These are phyloP conservation scores for Hydractinia symbiolongicarpus DNA, from an alignment of 30 jellyfish, hydroid and myxozoan genomes.

Conservation along the genomic window DNA sequence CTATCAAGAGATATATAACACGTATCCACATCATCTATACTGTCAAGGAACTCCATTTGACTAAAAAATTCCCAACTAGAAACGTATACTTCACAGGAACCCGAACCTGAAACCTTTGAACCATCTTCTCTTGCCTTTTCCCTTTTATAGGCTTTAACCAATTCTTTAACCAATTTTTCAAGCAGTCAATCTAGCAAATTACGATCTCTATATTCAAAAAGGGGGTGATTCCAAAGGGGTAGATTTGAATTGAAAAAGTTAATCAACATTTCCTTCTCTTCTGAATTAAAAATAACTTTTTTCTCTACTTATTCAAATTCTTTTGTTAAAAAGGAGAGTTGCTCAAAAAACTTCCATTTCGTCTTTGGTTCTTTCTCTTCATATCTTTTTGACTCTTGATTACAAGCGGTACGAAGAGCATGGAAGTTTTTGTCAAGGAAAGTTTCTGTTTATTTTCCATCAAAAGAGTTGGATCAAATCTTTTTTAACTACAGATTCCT, in stretches of 20 bases:
- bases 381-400: conserved; percentile 18
- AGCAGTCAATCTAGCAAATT: background rate
- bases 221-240: background rate
- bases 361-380: conserved; percentile 11
- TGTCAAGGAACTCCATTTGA: background rate
- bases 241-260: background rate
- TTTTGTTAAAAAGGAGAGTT: too few species aligned
- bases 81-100: background rate
- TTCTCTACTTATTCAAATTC: too few species aligned
- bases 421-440: conserved; percentile 27
- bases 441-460: conserved; percentile 18
- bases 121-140: too few species aligned
- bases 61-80: background rate
- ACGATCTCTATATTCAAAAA: too few species aligned
- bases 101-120: too few species aligned
- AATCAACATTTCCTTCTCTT: background rate
- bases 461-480: background rate
- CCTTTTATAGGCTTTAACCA: background rate
- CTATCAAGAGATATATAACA: background rate
- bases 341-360: too few species aligned
- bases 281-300: background rate
- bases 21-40: background rate
- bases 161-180: background rate
- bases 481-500: background rate
- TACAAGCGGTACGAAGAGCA: conserved; percentile 14